phyloP scores from a whole-genome alignment of 2,113 vertebrate species.

The Columba janthina region DNA sequence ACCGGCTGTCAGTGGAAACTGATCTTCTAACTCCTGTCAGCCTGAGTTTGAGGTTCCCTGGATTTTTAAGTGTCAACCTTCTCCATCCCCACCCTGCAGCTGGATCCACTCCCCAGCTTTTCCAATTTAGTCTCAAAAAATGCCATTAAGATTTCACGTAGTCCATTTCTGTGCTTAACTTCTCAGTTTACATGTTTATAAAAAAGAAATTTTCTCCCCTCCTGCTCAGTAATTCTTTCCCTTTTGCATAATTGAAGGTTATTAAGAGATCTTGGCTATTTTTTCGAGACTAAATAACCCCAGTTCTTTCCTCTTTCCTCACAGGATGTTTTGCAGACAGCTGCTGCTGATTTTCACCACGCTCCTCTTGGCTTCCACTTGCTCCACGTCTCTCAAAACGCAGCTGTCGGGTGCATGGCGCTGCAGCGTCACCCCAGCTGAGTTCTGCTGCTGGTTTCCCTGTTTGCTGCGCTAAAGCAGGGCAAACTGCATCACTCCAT shows the following conservation, averaged over 20 bases:
- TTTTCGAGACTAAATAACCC: background rate
- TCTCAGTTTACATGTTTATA: background rate
- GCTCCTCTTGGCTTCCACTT: background rate
- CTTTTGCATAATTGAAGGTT: background rate
- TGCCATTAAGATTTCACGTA: background rate
- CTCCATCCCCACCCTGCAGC: background rate
- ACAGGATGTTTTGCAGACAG: background rate
- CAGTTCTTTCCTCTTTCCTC: background rate
- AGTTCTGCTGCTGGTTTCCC: background rate
- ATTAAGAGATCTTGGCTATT: background rate
- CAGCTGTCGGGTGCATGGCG: accelerated
- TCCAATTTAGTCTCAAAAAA: background rate
- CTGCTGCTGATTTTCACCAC: background rate
- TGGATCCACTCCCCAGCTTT: background rate
- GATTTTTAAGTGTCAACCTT: background rate
- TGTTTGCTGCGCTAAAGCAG: accelerated
- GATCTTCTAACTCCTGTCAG: background rate
- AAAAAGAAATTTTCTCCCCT: background rate
- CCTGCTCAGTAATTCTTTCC: background rate
- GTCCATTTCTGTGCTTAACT: background rate
- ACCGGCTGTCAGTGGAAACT: background rate
- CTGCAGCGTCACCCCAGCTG: background rate
- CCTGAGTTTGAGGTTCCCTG: background rate
- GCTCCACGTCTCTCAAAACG: accelerated
- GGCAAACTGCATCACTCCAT: accelerated